Conservation (phyloP, 1,140 invertebrate species). For the Bombus waltoni region DNA sequence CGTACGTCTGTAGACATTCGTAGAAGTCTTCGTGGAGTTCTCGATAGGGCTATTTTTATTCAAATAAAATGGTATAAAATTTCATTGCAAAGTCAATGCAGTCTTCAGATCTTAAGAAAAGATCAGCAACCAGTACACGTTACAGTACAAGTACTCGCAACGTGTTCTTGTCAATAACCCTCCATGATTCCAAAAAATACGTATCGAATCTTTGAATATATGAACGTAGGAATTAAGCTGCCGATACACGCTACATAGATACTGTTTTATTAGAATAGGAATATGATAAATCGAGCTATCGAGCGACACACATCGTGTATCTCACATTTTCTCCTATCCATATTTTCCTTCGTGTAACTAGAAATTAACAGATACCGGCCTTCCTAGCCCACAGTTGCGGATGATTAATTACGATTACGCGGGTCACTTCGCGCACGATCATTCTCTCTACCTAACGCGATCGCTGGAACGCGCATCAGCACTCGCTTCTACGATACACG, state of each 20-base stretch:
- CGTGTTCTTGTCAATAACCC: no score
- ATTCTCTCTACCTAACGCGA: constrained; percentile 38
- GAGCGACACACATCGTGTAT: background rate
- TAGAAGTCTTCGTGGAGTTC: background rate
- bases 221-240: background rate
- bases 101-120: no score
- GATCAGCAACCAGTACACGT: no score
- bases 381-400: constrained; percentile 13
- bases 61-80: no score
- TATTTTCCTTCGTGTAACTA: constrained; percentile 23
- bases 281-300: background rate
- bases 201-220: background rate
- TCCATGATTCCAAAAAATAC: background rate
- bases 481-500: constrained; percentile 6
- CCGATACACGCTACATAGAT: background rate
- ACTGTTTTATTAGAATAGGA: no score
- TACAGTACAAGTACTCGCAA: background rate
- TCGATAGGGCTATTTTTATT: background rate
- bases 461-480: background rate
- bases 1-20: background rate
- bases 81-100: no score
- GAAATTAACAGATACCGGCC: constrained; percentile 42
- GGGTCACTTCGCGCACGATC: constrained; percentile 67
- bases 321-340: background rate
- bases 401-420: constrained; percentile 75